phyloP scores from a whole-genome alignment of 2,113 vertebrate species.

The Alectura lathami region DNA sequence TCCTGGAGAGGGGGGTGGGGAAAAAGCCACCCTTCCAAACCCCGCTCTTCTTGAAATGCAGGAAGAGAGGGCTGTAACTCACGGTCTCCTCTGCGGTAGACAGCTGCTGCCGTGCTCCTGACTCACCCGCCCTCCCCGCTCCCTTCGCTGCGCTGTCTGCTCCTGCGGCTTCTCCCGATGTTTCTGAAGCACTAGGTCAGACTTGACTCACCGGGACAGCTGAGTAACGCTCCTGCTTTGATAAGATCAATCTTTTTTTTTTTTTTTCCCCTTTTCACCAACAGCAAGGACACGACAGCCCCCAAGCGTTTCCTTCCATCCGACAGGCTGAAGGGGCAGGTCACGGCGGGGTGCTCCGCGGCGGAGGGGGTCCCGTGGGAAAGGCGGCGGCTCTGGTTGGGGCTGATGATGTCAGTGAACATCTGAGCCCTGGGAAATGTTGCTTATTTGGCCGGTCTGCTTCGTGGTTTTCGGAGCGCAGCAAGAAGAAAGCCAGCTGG shows the following conservation, averaged over 20 bases:
- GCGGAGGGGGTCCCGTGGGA: not conserved
- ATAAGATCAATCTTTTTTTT: not conserved
- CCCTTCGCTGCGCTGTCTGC: not conserved
- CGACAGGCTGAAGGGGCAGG: not conserved
- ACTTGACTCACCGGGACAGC: not conserved
- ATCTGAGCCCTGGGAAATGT: not conserved
- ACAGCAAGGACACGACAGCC: not conserved
- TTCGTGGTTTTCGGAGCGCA: not conserved
- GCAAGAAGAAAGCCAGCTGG: not conserved
- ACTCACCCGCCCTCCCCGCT: not conserved
- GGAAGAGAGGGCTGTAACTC: not conserved
- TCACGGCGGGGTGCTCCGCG: not conserved
- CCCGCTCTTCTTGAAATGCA: not conserved
- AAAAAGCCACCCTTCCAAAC: not conserved
- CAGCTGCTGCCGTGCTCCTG: rapidly evolving
- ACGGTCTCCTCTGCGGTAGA: not conserved
- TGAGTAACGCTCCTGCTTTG: not conserved
- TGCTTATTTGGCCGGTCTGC: not conserved
- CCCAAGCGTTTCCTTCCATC: not conserved
- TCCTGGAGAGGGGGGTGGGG: not conserved
- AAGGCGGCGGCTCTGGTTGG: rapidly evolving
- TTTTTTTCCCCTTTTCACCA: not conserved
- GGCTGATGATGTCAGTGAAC: not conserved
- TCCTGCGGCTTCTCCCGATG: not conserved
- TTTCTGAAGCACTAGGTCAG: not conserved